These are phyloP conservation scores for Tupaia tana DNA, from an alignment of 2,113 vertebrate genomes.

Conservation along the genomic window DNA sequence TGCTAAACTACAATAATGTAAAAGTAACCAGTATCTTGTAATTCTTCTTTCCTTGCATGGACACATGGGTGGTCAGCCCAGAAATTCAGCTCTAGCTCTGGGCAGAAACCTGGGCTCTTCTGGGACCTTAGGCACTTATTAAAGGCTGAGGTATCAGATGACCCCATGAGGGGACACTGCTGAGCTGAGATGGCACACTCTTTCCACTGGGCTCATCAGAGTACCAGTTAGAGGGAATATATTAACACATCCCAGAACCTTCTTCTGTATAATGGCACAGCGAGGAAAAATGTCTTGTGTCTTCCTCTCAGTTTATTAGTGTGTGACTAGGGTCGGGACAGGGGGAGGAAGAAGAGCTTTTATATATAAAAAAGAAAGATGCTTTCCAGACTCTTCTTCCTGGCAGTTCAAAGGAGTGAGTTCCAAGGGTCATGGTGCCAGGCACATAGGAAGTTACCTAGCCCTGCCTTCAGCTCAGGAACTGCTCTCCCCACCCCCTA, in stretches of 20 bases:
- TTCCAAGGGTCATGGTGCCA: background rate
- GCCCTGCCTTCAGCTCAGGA: background rate
- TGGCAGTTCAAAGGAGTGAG: background rate
- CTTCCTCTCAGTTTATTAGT: background rate
- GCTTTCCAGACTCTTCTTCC: background rate
- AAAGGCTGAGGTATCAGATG: background rate
- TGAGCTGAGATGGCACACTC: background rate
- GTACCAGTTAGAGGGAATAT: background rate
- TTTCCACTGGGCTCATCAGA: conserved; percentile 1
- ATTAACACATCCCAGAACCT: background rate
- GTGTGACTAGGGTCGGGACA: rapidly evolving
- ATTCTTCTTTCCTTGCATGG: background rate
- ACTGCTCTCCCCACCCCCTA: rapidly evolving
- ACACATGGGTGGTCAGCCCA: background rate
- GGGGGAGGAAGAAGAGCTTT: rapidly evolving
- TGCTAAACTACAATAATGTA: too few relatives aligned
- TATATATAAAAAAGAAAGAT: background rate
- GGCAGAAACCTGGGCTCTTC: background rate
- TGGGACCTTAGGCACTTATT: background rate
- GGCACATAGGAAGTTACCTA: background rate
- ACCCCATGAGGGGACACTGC: background rate
- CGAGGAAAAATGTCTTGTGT: background rate
- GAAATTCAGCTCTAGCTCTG: background rate
- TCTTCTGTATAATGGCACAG: background rate
- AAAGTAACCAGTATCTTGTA: background rate